A percentile compares a stretch with the other conserved stretches of the same genome.
Conservation (phyloP, 2,888 invertebrate genomes). For the Sphinx pinastri region DNA sequence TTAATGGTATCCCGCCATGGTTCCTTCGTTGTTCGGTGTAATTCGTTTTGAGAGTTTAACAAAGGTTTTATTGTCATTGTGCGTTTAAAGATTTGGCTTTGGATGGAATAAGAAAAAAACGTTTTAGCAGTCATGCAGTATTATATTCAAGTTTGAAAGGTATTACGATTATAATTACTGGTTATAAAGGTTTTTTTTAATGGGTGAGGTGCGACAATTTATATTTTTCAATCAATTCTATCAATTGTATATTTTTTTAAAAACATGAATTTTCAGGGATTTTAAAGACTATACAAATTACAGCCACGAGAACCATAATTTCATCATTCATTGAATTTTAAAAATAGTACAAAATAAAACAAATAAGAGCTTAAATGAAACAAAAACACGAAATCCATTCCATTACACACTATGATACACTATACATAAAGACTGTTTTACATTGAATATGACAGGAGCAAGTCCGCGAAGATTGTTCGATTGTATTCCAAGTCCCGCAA, state of each 20-base stretch:
- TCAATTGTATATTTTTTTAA: no score
- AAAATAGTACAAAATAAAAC: background rate
- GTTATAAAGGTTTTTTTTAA: no score
- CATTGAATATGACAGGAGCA: slow-evolving; percentile 4
- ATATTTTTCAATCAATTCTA: no score
- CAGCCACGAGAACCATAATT: no score
- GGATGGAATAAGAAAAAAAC: no score
- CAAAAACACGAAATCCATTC: background rate
- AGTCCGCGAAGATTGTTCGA: background rate
- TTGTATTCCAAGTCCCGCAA: slow-evolving; percentile 7
- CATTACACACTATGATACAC: background rate
- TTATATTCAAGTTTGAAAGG: no score
- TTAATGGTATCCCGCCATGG: slow-evolving; percentile 33
- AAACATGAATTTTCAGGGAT: no score
- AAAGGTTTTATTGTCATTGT: slow-evolving; percentile 9
- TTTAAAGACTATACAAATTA: no score
- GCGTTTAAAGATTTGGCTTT: no score
- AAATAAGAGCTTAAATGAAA: background rate
- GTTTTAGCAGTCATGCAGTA: no score
- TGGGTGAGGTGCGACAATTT: no score
- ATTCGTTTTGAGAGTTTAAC: background rate
- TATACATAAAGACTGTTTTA: slow-evolving; percentile 3
- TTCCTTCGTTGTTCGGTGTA: slow-evolving; percentile 1
- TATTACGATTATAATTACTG: no score
- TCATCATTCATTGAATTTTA: background rate